Percentiles rank a stretch among this genome's conserved stretches.
These are phyloP conservation scores for Helleia helle DNA, from an alignment of 2,888 invertebrate genomes.

Conservation along the genomic window DNA sequence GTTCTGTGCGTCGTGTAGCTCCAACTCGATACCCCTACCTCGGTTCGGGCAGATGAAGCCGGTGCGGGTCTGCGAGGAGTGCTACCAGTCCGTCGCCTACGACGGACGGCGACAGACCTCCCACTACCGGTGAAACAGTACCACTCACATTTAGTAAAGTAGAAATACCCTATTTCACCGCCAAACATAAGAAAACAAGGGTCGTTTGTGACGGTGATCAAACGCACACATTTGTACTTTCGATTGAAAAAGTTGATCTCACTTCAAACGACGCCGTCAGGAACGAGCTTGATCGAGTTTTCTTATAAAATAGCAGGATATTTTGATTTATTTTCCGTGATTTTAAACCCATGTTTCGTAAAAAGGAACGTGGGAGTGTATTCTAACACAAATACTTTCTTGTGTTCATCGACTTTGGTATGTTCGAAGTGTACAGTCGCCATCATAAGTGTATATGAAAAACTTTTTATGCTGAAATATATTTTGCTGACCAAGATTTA, in stretches of 20 bases:
- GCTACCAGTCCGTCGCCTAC: slow-evolving; percentile 73
- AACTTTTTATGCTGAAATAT: too few species aligned
- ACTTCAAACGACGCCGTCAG: neutral
- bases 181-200: too few species aligned
- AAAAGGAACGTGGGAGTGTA: neutral
- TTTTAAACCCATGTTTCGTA: too few species aligned
- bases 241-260: neutral
- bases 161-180: too few species aligned
- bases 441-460: too few species aligned
- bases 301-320: too few species aligned
- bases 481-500: too few species aligned
- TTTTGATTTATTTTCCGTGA: too few species aligned
- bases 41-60: slow-evolving; percentile 94
- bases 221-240: neutral
- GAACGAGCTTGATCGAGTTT: neutral
- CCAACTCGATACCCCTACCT: slow-evolving; percentile 92
- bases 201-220: neutral
- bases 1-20: slow-evolving; percentile 95
- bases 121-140: slow-evolving; percentile 33
- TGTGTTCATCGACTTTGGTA: too few species aligned
- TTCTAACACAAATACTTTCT: too few species aligned
- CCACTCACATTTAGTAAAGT: too few species aligned
- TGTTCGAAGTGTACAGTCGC: too few species aligned
- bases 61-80: slow-evolving; percentile 94
- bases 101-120: slow-evolving; percentile 29